Base-by-base conservation (phyloP, 2,888 invertebrate species). In the Limnephilus marmoratus region DNA sequence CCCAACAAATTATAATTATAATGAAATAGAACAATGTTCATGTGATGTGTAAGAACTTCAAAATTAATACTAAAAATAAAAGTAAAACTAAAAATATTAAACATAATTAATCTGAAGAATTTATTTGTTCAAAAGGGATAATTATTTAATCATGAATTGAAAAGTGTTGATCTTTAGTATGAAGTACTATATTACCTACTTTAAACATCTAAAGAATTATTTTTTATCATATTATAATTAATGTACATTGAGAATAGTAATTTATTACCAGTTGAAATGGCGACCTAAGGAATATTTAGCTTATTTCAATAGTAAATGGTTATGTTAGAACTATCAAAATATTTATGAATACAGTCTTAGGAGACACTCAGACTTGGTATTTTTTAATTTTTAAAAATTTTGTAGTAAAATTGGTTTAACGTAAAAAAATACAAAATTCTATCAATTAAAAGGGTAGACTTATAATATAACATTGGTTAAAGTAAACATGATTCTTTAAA, bases 381-480 rank as follows among this genome's bases (percentile, higher is more conserved):
- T 93, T 92, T 93, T 96, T 96, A 96, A 95, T 95, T 95, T 94
- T 85, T 94, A 18, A 90, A 31, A 86, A 94, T 94, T 92, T 95
- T 94, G 94, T 95, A 95, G 93, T 93, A 93, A 93, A 93, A 92
- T 93, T 92, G 90, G 91, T 93, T 89, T 94, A 95, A 96, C 95
- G 95, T 94, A 95, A 95, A 95, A 95, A 94, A 95, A 95, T 95
- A 95, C 94, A 96, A 95, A 95, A 95, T 95, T 95, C 95, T 95
- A 94, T 93, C 91, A 91, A 93, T 93, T 90, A 92, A 93, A 91
- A 85, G 90, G 90, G 92, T 92, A 91, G 90, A 87, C 93, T 93
- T 93, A 93, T 86, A 93, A 92, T 93, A 91, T 91, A 93, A 89
- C 82, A 90, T 91, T 92, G 91, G 92, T 93, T 90, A 92, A 93